Conservation (phyloP, 2,888 invertebrate species). For the Sericinus montela region DNA sequence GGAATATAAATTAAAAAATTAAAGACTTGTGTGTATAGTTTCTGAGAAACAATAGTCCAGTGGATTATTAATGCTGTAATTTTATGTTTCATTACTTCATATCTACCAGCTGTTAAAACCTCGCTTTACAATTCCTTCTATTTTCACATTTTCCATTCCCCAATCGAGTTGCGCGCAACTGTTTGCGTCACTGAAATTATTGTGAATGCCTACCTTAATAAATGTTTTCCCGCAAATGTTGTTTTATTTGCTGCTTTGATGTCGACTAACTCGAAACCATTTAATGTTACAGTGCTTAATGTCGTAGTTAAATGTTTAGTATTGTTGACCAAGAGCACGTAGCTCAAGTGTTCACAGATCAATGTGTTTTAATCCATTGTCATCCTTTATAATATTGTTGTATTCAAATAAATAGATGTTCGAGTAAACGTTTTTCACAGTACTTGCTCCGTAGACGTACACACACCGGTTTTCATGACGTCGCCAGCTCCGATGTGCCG, state of each 20-base stretch:
- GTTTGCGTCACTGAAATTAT: conserved; percentile 44
- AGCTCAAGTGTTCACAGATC: conserved; percentile 19
- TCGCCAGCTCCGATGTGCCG: no score
- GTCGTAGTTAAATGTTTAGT: conserved; percentile 25
- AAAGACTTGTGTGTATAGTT: no score
- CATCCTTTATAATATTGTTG: background rate
- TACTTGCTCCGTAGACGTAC: no score
- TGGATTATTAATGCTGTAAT: conserved; percentile 41
- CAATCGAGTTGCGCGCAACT: conserved; percentile 35
- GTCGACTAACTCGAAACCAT: conserved; percentile 27
- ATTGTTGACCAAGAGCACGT: conserved; percentile 10
- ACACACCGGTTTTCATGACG: no score
- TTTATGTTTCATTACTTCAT: conserved; percentile 48
- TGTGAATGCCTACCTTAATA: conserved; percentile 59
- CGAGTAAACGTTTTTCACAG: background rate
- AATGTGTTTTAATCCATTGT: conserved; percentile 20
- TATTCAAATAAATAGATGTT: background rate
- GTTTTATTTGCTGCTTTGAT: conserved; percentile 69
- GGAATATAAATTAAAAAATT: no score
- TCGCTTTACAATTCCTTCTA: conserved; percentile 43
- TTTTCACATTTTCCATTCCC: conserved; percentile 48
- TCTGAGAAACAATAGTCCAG: conserved; percentile 29
- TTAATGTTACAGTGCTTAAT: conserved; percentile 17
- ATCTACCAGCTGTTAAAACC: conserved; percentile 41
- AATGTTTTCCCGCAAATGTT: conserved; percentile 64